These are phyloP conservation scores for Zalophus californianus DNA, from an alignment of 2,797 vertebrate species.

Conservation along the genomic window DNA sequence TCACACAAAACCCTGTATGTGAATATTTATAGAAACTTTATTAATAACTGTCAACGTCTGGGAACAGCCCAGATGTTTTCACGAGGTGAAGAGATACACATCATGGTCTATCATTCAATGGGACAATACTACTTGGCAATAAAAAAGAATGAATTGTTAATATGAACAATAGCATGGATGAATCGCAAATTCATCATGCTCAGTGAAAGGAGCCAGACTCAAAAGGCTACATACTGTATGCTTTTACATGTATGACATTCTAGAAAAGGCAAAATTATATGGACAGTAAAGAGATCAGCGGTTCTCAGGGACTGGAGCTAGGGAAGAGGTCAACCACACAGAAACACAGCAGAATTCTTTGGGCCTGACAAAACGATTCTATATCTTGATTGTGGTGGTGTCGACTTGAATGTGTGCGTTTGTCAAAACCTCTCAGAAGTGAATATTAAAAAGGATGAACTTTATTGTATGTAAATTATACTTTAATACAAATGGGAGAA, in stretches of 20 bases:
- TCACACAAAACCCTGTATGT: background rate
- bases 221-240: background rate
- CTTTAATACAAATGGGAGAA: background rate
- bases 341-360: background rate
- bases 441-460: background rate
- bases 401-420: background rate
- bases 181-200: background rate
- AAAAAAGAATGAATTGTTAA: background rate
- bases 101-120: background rate
- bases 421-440: background rate
- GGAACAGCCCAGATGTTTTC: background rate
- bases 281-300: background rate
- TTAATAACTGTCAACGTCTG: background rate
- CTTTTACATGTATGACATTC: background rate
- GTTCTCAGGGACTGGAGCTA: background rate
- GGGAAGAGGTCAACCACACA: background rate
- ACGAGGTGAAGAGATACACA: background rate
- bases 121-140: background rate
- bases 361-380: background rate
- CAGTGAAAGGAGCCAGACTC: background rate
- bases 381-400: background rate
- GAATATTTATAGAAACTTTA: background rate
- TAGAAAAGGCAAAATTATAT: background rate
- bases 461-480: background rate
- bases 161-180: background rate